A percentile compares a stretch with the other conserved stretches of the same genome.
These are phyloP conservation scores for Microctonus hyperodae DNA, from an alignment of 2,888 invertebrate species.

Conservation along the genomic window DNA sequence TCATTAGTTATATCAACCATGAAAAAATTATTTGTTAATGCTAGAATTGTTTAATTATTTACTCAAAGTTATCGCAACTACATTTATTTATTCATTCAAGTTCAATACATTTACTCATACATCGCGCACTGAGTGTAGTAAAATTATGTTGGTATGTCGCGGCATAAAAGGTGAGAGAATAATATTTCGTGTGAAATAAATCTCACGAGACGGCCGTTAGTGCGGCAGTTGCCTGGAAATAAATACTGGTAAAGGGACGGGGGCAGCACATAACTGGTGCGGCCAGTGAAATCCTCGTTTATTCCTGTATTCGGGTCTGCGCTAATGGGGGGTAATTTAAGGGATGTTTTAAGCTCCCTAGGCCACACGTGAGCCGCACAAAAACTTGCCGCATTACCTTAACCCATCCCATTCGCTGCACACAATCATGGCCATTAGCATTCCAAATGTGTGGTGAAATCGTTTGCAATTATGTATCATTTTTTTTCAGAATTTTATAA, in stretches of 20 bases:
- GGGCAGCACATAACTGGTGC: slow-evolving; percentile 29
- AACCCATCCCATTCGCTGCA: slow-evolving; percentile 42
- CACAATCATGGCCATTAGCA: slow-evolving; percentile 61
- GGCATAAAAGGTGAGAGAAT: slow-evolving; percentile 42
- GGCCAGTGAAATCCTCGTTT: slow-evolving; percentile 59
- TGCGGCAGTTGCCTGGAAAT: no score
- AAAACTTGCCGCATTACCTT: slow-evolving; percentile 58
- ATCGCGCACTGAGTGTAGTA: no score
- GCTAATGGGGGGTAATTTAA: slow-evolving; percentile 62
- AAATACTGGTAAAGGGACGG: slow-evolving; percentile 22
- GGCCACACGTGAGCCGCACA: slow-evolving; percentile 56
- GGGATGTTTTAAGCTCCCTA: slow-evolving; percentile 61
- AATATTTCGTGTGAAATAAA: slow-evolving; percentile 62
- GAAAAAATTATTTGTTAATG: no score
- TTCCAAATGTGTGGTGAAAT: slow-evolving; percentile 49
- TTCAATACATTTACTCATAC: no score
- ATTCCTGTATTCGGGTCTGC: slow-evolving; percentile 55
- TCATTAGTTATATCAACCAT: no score
- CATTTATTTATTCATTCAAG: not conserved
- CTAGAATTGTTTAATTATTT: no score
- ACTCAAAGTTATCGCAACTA: no score
- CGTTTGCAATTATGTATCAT: slow-evolving; percentile 31
- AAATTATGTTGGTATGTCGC: not conserved
- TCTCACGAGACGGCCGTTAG: slow-evolving; percentile 46
- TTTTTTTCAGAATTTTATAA: not conserved